Evolutionary conservation across 1,140 invertebrate species (phyloP).

Genomic region (Hylaeus anthracinus): DNA sequence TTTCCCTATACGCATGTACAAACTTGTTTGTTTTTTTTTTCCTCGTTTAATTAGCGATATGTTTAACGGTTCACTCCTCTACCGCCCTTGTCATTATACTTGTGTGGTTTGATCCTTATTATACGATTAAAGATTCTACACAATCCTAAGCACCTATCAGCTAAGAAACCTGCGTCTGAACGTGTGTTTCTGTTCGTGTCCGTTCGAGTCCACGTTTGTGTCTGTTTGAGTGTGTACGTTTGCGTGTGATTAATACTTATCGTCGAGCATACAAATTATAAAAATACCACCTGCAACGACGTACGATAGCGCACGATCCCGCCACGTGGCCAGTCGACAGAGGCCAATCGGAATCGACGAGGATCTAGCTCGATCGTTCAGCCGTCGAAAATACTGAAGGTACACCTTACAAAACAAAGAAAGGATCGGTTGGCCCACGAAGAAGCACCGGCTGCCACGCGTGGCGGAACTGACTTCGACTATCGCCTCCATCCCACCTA

Average conservation of each 20-base stretch:
- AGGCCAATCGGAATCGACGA: conserved; percentile 12
- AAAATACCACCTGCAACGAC: conserved; percentile 64
- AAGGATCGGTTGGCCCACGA: conserved; percentile 22
- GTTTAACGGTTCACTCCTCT: conserved; percentile 70
- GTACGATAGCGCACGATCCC: conserved; percentile 40
- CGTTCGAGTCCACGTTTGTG: neutral
- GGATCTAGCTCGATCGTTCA: conserved; percentile 33
- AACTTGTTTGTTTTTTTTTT: conserved; percentile 39
- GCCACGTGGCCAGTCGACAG: conserved; percentile 38
- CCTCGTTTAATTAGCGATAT: conserved; percentile 70
- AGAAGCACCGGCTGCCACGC: conserved; percentile 4
- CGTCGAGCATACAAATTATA: conserved; percentile 67
- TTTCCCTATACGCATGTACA: conserved; percentile 31
- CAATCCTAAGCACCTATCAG: conserved; percentile 69
- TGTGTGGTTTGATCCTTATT: conserved; percentile 50
- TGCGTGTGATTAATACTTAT: conserved; percentile 62
- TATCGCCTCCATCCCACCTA: neutral
- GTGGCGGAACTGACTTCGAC: conserved; percentile 5
- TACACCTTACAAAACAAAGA: conserved; percentile 30
- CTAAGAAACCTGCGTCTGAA: conserved; percentile 64
- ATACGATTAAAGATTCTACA: conserved; percentile 68
- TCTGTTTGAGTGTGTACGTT: neutral
- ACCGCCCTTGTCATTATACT: conserved; percentile 57
- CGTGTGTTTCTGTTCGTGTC: neutral
- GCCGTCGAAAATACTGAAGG: conserved; percentile 54